Evolutionary conservation across 2,888 invertebrate species (phyloP), one percentile per base, ranked within the genome.

Genomic region (Drosophila atroscutellata): DNA sequence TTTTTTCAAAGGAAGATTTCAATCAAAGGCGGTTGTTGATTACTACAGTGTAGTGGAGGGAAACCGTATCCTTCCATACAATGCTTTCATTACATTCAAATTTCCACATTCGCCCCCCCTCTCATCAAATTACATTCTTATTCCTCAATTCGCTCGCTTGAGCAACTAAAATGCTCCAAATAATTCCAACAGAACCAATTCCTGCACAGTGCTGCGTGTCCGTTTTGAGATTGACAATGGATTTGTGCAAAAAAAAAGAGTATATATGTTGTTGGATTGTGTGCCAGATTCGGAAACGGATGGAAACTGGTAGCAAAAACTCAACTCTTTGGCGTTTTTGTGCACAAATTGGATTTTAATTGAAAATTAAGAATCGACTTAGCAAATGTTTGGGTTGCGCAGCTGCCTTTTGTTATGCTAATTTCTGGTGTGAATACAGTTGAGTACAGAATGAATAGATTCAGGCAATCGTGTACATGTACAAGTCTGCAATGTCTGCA

Each of bases 331-430:
- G 74, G 47, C 70, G 75, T 82, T 87, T 82, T 80, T 85, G 78
- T 79, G 72, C 68, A 80, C 81, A 90, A 87, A 87, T 87, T 88
- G 90, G 87, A 90, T 87, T 87, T 87, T 89, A 87, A 87, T 87
- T 87, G 90, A 83, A 87, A 87, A 90, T 87, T 87, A 88, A 85
- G 89, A 87, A 87, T 90, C 86, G 90, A 87, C 86, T 86, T 87
- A 87, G 90, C 77, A 83, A 83, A 90, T 86, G 86, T 86, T 86
- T 86, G 88, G 75, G 77, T 88, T 89, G 81, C 87, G 83, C 86
- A 79, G 82, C 84, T 73, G 83, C 77, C 86, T 89, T 86, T 86
- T 86, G 86, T 86, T 83, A 86, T 86, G 86, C 86, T 89, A 86
- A 86, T 86, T 79, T 72, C 68, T 75, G 66, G 64, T 75, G 73